Conservation (phyloP, 2,888 invertebrate species). For the Agriopis leucophaearia region DNA sequence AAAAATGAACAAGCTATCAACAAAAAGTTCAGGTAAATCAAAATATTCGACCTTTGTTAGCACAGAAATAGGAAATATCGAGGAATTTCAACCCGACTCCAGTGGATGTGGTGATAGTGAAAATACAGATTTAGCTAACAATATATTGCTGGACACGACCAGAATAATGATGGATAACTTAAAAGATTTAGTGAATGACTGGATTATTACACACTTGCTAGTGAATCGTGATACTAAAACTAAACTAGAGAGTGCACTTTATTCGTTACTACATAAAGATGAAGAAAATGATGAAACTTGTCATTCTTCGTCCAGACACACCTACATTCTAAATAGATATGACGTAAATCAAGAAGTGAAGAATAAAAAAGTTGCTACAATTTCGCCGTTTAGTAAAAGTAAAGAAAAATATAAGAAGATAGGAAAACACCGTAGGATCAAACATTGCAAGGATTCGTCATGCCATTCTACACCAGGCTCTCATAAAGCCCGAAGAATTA, state of each 20-base stretch:
- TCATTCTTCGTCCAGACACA: constrained; percentile 59
- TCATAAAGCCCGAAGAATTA: constrained; percentile 60
- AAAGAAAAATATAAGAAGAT: constrained; percentile 35
- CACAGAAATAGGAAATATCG: constrained; percentile 58
- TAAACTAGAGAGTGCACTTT: constrained; percentile 63
- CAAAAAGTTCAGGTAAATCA: constrained; percentile 55
- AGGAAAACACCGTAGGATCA: constrained; percentile 18
- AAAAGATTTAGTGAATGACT: constrained; percentile 64
- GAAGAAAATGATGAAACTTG: constrained; percentile 51
- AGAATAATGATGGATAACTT: constrained; percentile 68
- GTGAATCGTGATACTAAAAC: constrained; percentile 61
- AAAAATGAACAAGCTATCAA: constrained; percentile 57
- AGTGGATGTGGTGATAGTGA: constrained; percentile 68
- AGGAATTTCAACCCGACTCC: constrained; percentile 56
- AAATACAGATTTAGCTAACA: constrained; percentile 42
- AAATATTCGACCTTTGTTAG: constrained; percentile 58
- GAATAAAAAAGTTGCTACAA: constrained; percentile 54
- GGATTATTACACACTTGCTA: constrained; percentile 65
- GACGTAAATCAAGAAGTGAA: constrained; percentile 50
- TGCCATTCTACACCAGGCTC: constrained; percentile 59
- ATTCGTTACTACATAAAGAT: constrained; percentile 62
- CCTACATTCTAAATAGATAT: constrained; percentile 62
- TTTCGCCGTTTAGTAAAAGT: constrained; percentile 47
- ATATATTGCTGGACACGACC: constrained; percentile 58
- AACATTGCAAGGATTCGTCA: constrained; percentile 46